Percentiles rank a stretch among this genome's conserved stretches.
phyloP scores from a whole-genome alignment of 2,797 vertebrate genomes.

The Mormyrops attenuatus region DNA sequence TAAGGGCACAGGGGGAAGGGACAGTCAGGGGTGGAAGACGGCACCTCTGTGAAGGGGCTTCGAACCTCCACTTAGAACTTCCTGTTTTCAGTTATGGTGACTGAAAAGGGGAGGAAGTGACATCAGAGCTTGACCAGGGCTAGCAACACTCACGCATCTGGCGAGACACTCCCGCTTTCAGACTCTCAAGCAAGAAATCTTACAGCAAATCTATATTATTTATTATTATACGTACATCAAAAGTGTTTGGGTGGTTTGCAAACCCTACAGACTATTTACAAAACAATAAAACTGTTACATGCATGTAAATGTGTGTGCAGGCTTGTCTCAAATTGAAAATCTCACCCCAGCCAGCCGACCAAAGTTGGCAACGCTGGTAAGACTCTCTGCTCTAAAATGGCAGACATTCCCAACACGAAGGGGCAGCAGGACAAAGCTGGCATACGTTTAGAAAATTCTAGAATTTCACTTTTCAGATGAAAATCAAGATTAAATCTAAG shows the following conservation, averaged over 20 bases:
- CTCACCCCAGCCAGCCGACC: neutral
- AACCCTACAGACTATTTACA: neutral
- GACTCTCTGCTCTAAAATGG: neutral
- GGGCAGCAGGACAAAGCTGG: neutral
- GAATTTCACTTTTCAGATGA: neutral
- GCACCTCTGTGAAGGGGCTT: neutral
- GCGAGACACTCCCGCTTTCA: neutral
- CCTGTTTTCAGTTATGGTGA: neutral
- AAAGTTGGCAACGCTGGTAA: neutral
- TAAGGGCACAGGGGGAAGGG: conserved; percentile 36
- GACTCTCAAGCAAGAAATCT: neutral
- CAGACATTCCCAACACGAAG: neutral
- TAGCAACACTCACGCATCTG: neutral
- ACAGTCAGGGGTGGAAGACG: neutral
- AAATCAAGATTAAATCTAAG: neutral
- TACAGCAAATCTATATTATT: neutral
- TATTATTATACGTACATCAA: neutral
- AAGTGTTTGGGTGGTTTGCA: neutral
- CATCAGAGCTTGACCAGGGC: neutral
- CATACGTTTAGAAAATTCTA: neutral
- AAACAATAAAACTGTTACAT: neutral
- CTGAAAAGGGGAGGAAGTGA: neutral
- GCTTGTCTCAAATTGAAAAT: neutral
- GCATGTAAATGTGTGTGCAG: neutral
- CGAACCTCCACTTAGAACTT: neutral